These are phyloP conservation scores for Apis laboriosa DNA, from an alignment of 1,140 invertebrate species.

Conservation along the genomic window DNA sequence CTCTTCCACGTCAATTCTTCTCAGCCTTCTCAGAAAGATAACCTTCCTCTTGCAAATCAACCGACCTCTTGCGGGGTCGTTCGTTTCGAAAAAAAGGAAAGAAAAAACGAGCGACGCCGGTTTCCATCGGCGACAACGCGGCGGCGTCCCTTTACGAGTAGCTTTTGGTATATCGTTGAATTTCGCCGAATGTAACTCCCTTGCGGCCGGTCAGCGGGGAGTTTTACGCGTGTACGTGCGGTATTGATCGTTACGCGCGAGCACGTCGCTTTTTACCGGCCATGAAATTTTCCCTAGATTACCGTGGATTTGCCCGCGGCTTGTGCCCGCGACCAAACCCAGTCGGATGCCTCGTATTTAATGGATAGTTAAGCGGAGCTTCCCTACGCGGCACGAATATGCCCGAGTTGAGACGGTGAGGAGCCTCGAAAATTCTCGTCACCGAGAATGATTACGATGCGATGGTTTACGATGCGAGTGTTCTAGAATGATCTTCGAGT, in stretches of 20 bases:
- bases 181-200: constrained; percentile 39
- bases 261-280: constrained; percentile 52
- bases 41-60: not conserved
- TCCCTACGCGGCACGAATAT: constrained; percentile 75
- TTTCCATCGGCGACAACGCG: not conserved
- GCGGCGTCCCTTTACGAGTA: constrained; percentile 37
- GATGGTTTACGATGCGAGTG: too few relatives aligned
- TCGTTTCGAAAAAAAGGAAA: not conserved
- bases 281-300: constrained; percentile 66
- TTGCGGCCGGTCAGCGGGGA: constrained; percentile 40
- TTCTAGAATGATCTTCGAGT: too few relatives aligned
- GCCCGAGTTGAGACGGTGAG: constrained; percentile 34
- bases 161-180: not conserved
- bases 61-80: not conserved
- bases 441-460: too few relatives aligned
- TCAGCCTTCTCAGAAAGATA: not conserved
- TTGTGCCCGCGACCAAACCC: constrained; percentile 1
- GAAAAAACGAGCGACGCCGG: not conserved
- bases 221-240: constrained; percentile 37
- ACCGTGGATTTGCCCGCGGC: constrained; percentile 54
- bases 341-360: constrained; percentile 71
- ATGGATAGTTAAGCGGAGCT: constrained; percentile 79
- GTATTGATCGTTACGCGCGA: constrained; percentile 56
- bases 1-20: not conserved
- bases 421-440: constrained; percentile 26